phyloP scores from a whole-genome alignment of 1,140 invertebrate species.

The Magallana gigas region DNA sequence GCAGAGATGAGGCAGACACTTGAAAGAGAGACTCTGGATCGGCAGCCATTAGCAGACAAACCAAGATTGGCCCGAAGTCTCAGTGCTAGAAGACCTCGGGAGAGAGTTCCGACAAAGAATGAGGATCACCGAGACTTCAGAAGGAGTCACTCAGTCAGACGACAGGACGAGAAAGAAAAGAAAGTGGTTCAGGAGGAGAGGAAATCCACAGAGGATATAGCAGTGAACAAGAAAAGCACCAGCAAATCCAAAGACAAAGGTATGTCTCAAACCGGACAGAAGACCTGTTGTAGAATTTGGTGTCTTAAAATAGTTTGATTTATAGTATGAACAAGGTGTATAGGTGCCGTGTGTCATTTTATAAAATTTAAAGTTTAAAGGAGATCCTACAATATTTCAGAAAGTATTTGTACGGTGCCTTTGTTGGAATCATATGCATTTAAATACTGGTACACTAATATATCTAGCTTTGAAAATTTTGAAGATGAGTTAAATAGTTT shows the following conservation, averaged over 20 bases:
- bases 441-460: no score
- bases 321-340: no score
- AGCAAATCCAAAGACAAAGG: conserved; percentile 72
- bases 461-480: no score
- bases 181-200: conserved; percentile 46
- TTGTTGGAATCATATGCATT: no score
- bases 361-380: no score
- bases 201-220: conserved; percentile 61
- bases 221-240: conserved; percentile 62
- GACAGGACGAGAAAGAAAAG: conserved; percentile 63
- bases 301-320: no score
- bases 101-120: conserved; percentile 56
- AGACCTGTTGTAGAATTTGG: no score
- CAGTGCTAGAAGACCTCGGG: conserved; percentile 62
- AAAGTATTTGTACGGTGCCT: no score
- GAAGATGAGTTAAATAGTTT: no score
- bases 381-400: no score
- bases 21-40: neutral
- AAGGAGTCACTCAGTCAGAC: conserved; percentile 67
- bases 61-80: conserved; percentile 60
- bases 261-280: conserved; percentile 36
- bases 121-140: conserved; percentile 59
- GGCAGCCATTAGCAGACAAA: conserved; percentile 5
- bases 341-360: no score
- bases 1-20: neutral